Evolutionary conservation across 1,140 invertebrate genomes (phyloP).

Genomic region (Druon quercuslanigerum): DNA sequence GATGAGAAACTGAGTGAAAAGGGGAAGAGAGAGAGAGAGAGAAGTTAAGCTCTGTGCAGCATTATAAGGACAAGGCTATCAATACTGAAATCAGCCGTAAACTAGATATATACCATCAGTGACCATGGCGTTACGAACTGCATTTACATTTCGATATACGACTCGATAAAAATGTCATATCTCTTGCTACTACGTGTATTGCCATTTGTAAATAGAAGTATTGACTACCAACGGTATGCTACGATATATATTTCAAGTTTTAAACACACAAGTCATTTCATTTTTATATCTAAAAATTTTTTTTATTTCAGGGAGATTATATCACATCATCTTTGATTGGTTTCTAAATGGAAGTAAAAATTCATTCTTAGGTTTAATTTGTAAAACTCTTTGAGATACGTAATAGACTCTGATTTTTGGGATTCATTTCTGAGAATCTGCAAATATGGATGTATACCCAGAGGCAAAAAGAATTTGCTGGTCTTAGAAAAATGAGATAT

Average conservation of each 20-base stretch:
- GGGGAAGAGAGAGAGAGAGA: conserved; percentile 30
- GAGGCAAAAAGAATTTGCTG: too few species aligned
- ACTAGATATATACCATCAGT: conserved; percentile 51
- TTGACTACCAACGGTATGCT: neutral
- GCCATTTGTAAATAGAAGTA: conserved; percentile 5
- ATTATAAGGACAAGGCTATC: conserved; percentile 64
- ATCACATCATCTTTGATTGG: too few species aligned
- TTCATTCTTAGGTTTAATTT: too few species aligned
- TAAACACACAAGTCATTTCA: conserved; percentile 32
- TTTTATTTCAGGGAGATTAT: too few species aligned
- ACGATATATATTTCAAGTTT: conserved; percentile 14
- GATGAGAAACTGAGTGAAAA: conserved; percentile 31
- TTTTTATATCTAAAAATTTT: too few species aligned
- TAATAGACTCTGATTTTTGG: too few species aligned
- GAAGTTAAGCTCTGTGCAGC: conserved; percentile 32
- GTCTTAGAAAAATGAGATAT: too few species aligned
- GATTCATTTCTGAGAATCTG: too few species aligned
- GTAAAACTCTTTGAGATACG: too few species aligned
- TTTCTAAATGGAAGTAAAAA: too few species aligned
- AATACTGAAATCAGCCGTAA: conserved; percentile 66
- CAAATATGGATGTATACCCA: too few species aligned
- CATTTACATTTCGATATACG: conserved; percentile 70
- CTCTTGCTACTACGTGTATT: conserved; percentile 39
- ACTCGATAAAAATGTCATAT: conserved; percentile 66
- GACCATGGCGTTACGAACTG: conserved; percentile 41